Conservation (phyloP, 2,113 vertebrate species). For the Trochalopteron elliotii region DNA sequence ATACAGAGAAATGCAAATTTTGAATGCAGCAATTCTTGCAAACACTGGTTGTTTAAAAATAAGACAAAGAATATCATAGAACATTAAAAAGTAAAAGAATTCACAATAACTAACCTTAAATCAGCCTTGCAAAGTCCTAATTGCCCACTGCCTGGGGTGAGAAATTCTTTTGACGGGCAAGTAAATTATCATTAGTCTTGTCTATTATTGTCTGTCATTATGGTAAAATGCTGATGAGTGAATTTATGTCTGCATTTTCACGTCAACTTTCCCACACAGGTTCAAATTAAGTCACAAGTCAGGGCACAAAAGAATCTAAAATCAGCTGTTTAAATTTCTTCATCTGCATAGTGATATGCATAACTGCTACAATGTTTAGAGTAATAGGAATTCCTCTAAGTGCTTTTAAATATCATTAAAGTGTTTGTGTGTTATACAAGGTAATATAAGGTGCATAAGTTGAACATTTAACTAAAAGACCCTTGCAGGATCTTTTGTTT, state of each 20-base stretch:
- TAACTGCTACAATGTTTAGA: not conserved
- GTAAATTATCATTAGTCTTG: constrained; percentile 29
- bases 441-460: not conserved
- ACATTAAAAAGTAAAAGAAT: not conserved
- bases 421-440: not conserved
- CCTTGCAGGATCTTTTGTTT: not conserved
- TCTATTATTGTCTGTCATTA: not conserved
- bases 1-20: not conserved
- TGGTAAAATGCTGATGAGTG: not conserved
- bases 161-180: not conserved
- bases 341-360: not conserved
- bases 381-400: not conserved
- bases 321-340: not conserved
- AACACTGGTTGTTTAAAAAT: not conserved
- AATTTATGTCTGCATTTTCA: not conserved
- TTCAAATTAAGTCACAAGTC: not conserved
- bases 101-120: not conserved
- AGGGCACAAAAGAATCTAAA: not conserved
- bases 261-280: not conserved
- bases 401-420: not conserved
- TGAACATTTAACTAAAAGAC: not conserved
- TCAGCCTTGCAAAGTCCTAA: not conserved
- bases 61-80: not conserved
- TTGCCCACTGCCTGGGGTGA: not conserved
- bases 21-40: not conserved